Conservation (phyloP, 1,140 invertebrate genomes). For the Campoletis sonorensis region DNA sequence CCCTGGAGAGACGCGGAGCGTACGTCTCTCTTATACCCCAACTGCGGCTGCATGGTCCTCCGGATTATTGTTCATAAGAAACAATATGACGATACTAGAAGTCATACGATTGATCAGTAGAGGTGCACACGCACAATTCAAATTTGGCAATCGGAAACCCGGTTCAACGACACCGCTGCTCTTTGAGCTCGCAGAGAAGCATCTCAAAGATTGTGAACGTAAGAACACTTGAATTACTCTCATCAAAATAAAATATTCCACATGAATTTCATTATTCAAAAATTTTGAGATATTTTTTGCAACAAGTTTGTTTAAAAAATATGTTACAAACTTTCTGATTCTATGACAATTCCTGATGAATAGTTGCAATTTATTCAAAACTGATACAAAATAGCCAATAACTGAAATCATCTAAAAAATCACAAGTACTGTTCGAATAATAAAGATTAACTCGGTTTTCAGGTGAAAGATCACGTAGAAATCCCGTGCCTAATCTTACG, state of each 20-base stretch:
- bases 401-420: too few species aligned
- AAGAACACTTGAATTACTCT: conserved; percentile 60
- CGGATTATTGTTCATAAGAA: conserved; percentile 79
- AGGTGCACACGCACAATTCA: conserved; percentile 90
- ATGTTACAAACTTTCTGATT: too few species aligned
- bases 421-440: too few species aligned
- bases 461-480: conserved; percentile 77
- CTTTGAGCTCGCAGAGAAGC: conserved; percentile 91
- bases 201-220: conserved; percentile 89
- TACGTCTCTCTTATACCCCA: conserved; percentile 72
- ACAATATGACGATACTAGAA: conserved; percentile 96
- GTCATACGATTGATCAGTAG: conserved; percentile 87
- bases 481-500: conserved; percentile 82
- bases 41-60: conserved; percentile 64
- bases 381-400: background rate
- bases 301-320: too few species aligned
- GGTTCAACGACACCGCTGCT: conserved; percentile 84
- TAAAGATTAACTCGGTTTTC: conserved; percentile 44
- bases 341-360: too few species aligned
- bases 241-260: background rate
- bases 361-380: too few species aligned
- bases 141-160: conserved; percentile 92
- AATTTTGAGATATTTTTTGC: too few species aligned
- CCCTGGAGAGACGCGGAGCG: conserved; percentile 72
- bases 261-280: background rate